These are phyloP conservation scores for Bubo blakistoni DNA, from an alignment of 2,113 vertebrate genomes.

Conservation along the genomic window DNA sequence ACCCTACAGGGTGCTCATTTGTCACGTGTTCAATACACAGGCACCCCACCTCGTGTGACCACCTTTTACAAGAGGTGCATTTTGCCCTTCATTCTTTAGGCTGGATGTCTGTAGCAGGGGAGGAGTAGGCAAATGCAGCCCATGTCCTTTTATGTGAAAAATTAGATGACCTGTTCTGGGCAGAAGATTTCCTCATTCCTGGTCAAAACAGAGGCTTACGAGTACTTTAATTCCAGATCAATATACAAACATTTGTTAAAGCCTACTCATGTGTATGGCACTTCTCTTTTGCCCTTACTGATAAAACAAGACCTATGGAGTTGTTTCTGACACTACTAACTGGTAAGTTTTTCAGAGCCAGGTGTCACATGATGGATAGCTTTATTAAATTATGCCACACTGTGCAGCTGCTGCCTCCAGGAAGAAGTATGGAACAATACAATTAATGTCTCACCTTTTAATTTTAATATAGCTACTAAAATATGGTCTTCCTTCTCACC, in stretches of 20 bases:
- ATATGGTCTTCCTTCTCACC: neutral
- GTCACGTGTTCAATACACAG: neutral
- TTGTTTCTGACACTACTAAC: neutral
- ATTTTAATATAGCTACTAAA: neutral
- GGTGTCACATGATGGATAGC: neutral
- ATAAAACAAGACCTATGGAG: neutral
- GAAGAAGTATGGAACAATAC: neutral
- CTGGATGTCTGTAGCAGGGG: fast-evolving
- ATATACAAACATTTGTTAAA: neutral
- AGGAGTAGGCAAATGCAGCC: neutral
- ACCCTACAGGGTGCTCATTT: neutral
- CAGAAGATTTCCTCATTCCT: neutral
- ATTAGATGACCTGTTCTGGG: neutral
- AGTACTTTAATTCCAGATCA: neutral
- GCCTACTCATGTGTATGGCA: fast-evolving
- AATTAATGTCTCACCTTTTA: neutral
- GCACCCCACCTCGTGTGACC: neutral
- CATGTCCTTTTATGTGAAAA: neutral
- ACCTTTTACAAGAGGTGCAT: neutral
- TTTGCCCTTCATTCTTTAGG: neutral
- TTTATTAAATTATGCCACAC: neutral
- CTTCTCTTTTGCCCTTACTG: neutral
- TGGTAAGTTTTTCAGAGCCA: neutral
- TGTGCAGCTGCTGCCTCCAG: neutral
- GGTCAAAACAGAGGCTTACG: neutral